Conservation (phyloP, 2,888 invertebrate genomes). For the Xestia ashworthii region DNA sequence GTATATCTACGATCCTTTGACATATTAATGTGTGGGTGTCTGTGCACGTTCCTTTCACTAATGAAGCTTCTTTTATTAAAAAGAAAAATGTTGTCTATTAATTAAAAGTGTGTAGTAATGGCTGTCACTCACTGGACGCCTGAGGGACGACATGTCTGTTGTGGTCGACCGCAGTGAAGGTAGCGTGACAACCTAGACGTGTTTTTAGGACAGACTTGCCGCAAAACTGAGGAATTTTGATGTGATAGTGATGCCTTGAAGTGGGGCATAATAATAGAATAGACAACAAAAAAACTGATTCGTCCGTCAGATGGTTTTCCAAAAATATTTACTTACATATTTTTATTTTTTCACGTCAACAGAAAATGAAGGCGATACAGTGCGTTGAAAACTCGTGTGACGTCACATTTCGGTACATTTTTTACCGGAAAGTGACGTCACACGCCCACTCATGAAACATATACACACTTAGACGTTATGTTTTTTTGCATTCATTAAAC, state of each 20-base stretch:
- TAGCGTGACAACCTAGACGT: constrained; percentile 3
- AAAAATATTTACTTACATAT: too few relatives aligned
- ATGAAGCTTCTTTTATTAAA: not conserved
- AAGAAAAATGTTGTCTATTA: constrained; percentile 1
- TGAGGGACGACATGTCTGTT: not conserved
- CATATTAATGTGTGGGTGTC: not conserved
- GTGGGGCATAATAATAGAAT: too few relatives aligned
- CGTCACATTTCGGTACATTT: too few relatives aligned
- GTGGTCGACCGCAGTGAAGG: constrained; percentile 32
- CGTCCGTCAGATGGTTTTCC: too few relatives aligned
- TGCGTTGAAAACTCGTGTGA: too few relatives aligned
- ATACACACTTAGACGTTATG: too few relatives aligned
- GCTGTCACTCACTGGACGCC: constrained; percentile 4
- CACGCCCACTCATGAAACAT: too few relatives aligned
- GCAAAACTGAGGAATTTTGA: not conserved
- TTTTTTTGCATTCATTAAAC: not conserved
- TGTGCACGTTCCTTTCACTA: not conserved
- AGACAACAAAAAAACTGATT: too few relatives aligned
- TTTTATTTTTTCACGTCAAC: too few relatives aligned
- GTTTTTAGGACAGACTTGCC: not conserved
- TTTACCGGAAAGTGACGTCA: too few relatives aligned
- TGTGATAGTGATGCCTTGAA: not conserved
- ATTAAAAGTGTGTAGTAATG: constrained; percentile 4
- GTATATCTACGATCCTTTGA: constrained; percentile 3
- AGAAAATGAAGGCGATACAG: too few relatives aligned